Evolutionary conservation across 2,797 vertebrate genomes (phyloP), one percentile per base, ranked within the genome.

Genomic region (Enteromius fasciolatus): DNA sequence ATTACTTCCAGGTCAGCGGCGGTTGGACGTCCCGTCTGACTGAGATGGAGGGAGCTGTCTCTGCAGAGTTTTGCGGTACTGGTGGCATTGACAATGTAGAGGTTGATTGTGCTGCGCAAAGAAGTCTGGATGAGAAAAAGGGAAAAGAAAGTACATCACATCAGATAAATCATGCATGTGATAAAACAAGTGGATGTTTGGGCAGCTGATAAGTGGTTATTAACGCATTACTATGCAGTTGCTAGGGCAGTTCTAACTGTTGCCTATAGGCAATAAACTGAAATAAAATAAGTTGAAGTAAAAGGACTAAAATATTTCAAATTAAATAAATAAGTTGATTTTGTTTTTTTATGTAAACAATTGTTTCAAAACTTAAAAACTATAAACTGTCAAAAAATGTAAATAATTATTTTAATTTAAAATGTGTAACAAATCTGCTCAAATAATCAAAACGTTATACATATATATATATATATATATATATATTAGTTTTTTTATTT

Each of bases 1-100:
- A 95, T 90, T 14, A 67, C 52, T 75, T 90, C 86, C 63, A 96
- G 89, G 84, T 97, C 95, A 31, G 88, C 17, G 17, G 48, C 2
- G 48, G 48, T 52, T 17, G 48, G 48, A 50, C 48, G 5, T 18
- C 48, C 48, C 17, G 48, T 48, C 48, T 18, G 48, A 5, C 52
- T 54, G 52, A 54, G 52, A 54, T 54, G 18, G 50, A 54, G 50
- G 7, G 20, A 54, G 50, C 2, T 50, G 5, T 44, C 50, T 52
- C 6, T 44, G 41, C 41, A 44, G 41, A 50, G 48, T 17, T 46
- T 14, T 50, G 48, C 17, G 15, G 46, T 48, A 15, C 0, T 5
- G 46, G 46, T 48, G 14, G 46, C 15, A 17, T 17, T 17, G 18
- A 20, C 18, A 0, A 20, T 20, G 50, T 9, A 54, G 52, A 54